Percentiles rank a stretch among this genome's conserved stretches.
Evolutionary conservation across 2,113 vertebrate genomes (phyloP).

Genomic region (Podocnemis expansa): DNA sequence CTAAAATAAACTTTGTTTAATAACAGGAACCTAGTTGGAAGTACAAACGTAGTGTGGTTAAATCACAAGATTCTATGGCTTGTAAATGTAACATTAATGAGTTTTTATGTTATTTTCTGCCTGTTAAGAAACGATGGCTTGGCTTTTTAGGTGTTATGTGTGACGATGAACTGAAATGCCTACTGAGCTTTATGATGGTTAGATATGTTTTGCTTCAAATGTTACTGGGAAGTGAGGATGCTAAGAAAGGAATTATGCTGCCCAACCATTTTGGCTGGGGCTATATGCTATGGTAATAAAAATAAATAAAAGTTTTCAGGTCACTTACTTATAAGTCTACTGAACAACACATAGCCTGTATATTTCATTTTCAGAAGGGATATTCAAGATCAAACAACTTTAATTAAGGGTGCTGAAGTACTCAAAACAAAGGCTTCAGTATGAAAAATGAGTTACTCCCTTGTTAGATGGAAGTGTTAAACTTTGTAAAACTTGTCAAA

Average conservation of each 20-base stretch:
- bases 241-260: neutral
- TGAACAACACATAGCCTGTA: neutral
- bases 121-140: neutral
- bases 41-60: neutral
- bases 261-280: neutral
- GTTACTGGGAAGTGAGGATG: neutral
- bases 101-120: neutral
- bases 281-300: neutral
- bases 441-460: neutral
- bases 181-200: neutral
- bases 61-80: neutral
- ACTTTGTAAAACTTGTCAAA: neutral
- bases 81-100: neutral
- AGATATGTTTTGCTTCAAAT: neutral
- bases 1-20: neutral
- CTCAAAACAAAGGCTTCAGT: neutral
- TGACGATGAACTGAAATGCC: neutral
- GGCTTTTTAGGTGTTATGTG: neutral
- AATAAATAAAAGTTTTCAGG: neutral
- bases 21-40: neutral
- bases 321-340: neutral
- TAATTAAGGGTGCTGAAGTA: slow-evolving; percentile 2
- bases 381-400: neutral
- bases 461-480: neutral
- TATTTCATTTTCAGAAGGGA: slow-evolving; percentile 12